Evolutionary conservation across 2,888 invertebrate genomes (phyloP).

Genomic region (Geotrupes spiniger): DNA sequence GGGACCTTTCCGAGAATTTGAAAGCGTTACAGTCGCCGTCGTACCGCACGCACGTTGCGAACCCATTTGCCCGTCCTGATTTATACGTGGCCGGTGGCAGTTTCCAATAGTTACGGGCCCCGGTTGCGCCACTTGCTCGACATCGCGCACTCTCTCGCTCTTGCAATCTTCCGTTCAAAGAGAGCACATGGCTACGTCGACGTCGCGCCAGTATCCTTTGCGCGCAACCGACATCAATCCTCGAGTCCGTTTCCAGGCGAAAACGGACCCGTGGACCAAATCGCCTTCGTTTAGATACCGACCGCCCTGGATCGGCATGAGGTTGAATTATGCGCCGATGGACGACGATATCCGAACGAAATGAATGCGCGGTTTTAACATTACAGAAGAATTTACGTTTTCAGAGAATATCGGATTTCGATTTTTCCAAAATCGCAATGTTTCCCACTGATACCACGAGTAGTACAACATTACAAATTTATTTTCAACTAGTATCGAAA

Average conservation of each 20-base stretch:
- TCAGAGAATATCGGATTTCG: no score
- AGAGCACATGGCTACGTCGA: slow-evolving; percentile 1
- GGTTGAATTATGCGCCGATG: neutral
- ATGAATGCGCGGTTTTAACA: slow-evolving; percentile 1
- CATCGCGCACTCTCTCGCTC: no score
- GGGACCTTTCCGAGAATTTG: neutral
- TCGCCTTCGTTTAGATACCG: slow-evolving; percentile 6
- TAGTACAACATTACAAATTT: no score
- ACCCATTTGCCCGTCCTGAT: slow-evolving; percentile 10
- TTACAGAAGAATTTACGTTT: no score
- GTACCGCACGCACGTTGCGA: slow-evolving; percentile 8
- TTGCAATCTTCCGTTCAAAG: neutral
- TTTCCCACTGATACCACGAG: no score
- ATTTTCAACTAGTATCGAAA: no score
- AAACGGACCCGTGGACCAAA: slow-evolving; percentile 1
- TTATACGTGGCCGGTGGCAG: slow-evolving; percentile 6
- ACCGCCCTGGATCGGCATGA: neutral
- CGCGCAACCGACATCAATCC: slow-evolving; percentile 3
- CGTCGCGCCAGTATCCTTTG: slow-evolving; percentile 2
- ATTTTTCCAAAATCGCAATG: no score
- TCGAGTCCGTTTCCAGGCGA: neutral
- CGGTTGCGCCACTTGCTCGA: neutral
- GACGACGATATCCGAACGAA: neutral
- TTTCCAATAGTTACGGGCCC: slow-evolving; percentile 2
- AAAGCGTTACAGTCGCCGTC: slow-evolving; percentile 3